These are phyloP conservation scores for Netelia virgata DNA, from an alignment of 2,888 invertebrate species.

Conservation along the genomic window DNA sequence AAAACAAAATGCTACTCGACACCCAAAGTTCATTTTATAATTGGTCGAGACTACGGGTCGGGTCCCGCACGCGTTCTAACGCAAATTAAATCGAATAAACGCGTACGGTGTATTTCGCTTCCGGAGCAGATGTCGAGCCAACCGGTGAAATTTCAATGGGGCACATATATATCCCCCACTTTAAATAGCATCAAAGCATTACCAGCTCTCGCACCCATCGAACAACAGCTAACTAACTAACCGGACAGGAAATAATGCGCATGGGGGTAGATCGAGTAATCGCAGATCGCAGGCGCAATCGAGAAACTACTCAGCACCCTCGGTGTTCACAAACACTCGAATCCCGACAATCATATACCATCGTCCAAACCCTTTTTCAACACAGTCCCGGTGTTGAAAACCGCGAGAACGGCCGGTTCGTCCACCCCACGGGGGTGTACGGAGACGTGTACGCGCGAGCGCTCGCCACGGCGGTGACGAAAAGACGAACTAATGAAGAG, in stretches of 20 bases:
- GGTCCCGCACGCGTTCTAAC: not conserved
- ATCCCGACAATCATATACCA: constrained; percentile 53
- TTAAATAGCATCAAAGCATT: constrained; percentile 61
- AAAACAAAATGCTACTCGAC: too few relatives aligned
- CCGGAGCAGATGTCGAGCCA: constrained; percentile 79
- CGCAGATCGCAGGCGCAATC: constrained; percentile 34
- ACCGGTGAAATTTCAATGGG: constrained; percentile 53
- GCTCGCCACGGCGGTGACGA: constrained; percentile 26
- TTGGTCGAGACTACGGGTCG: not conserved
- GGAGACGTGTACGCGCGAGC: constrained; percentile 22
- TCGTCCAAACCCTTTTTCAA: constrained; percentile 21
- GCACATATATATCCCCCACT: constrained; percentile 51
- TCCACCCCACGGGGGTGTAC: not conserved
- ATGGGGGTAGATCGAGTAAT: constrained; percentile 40
- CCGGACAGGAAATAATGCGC: constrained; percentile 23
- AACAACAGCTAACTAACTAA: constrained; percentile 32
- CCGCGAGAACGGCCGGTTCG: not conserved
- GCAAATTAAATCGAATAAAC: constrained; percentile 16
- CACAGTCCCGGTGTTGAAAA: constrained; percentile 1
- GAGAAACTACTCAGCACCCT: constrained; percentile 66
- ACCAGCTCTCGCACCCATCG: constrained; percentile 38
- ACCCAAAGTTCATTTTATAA: too few relatives aligned
- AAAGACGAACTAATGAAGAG: not conserved
- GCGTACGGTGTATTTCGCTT: constrained; percentile 66
- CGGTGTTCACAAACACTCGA: constrained; percentile 15